Conservation (phyloP, 2,888 invertebrate genomes). For the Notodonta ziczac region DNA sequence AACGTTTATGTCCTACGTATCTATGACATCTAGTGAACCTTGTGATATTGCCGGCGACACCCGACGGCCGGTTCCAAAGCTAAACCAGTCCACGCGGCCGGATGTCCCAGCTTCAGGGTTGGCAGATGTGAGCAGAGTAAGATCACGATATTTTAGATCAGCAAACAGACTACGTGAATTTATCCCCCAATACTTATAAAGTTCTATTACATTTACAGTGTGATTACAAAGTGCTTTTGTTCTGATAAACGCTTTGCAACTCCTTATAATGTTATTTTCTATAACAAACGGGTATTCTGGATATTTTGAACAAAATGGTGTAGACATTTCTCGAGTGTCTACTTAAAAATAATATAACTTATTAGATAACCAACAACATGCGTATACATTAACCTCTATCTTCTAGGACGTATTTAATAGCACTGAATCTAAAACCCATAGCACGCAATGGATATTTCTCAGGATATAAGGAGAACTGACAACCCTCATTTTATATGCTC, state of each 20-base stretch:
- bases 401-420: too few relatives aligned
- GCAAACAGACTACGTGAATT: neutral
- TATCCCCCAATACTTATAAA: too few relatives aligned
- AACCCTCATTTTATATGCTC: conserved; percentile 7
- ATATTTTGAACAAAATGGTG: too few relatives aligned
- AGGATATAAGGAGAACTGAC: neutral
- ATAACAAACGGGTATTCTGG: too few relatives aligned
- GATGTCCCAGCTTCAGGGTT: neutral
- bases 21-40: conserved; percentile 33
- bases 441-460: neutral
- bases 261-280: too few relatives aligned
- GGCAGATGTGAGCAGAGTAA: neutral
- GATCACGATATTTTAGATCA: neutral
- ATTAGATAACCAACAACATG: too few relatives aligned
- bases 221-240: too few relatives aligned
- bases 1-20: conserved; percentile 4
- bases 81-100: conserved; percentile 38
- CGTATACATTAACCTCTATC: too few relatives aligned
- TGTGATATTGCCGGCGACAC: conserved; percentile 29
- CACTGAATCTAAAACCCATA: neutral
- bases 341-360: too few relatives aligned
- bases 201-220: too few relatives aligned
- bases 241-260: too few relatives aligned
- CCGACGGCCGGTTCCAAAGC: conserved; percentile 34
- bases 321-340: too few relatives aligned